Evolutionary conservation across 2,888 invertebrate genomes (phyloP), one percentile per base, ranked within the genome.

Genomic region (Amphipyra berbera): DNA sequence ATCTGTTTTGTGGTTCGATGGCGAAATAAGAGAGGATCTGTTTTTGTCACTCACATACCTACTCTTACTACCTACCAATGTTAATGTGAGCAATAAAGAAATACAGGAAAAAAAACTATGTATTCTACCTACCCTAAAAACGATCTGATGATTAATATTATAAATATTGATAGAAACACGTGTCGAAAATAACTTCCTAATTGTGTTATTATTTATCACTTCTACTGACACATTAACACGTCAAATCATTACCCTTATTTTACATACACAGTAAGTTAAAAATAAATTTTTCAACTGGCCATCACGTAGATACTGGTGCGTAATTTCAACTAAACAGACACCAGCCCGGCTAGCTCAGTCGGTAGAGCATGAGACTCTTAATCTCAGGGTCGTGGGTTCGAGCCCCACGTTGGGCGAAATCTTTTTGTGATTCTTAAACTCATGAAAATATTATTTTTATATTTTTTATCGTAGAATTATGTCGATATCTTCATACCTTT

Each of bases 341-440:
- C 21, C 72, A 81, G 93, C 93, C 93, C 92, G 93, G 93, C 93
- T 93, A 93, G 93, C 93, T 93, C 93, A 93, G 93, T 93, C 93
- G 93, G 93, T 93, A 93, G 93, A 93, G 93, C 93, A 93, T 95
- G 95, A 95, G 95, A 95, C 95, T 95, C 95, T 95, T 95, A 95
- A 95, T 95, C 95, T 95, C 95, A 95, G 95, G 95, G 95, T 95
- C 95, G 95, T 95, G 95, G 95, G 95, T 95, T 95, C 95, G 95
- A 95, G 95, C 95, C 95, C 95, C 95, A 95, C 95, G 95, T 95
- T 95, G 95, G 95, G 95, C 95, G 95, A 56, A 68, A 57, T 60
- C 57, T 79, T 87, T 90, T 89, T 87, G 84, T 7, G 2, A 1
- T 33, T 38, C 1, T 33, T 12, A 42, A 37, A n/a, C 0, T 0